A percentile compares a stretch with the other conserved stretches of the same genome.
These are phyloP conservation scores for Epirrhoe tristata DNA, from an alignment of 2,888 invertebrate species.

Conservation along the genomic window DNA sequence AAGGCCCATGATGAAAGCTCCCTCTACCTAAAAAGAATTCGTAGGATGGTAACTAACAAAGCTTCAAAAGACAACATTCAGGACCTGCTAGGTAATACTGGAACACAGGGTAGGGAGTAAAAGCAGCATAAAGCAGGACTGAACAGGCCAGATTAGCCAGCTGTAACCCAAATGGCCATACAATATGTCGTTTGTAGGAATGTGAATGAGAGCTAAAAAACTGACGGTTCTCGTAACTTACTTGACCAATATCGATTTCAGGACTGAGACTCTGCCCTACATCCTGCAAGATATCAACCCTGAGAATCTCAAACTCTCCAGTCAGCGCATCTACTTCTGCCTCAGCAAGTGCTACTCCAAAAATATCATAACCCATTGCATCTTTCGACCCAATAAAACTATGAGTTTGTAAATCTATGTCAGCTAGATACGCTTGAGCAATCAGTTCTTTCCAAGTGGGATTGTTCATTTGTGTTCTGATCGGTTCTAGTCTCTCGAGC, in stretches of 20 bases:
- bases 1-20: slow-evolving; percentile 87
- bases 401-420: slow-evolving; percentile 62
- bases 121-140: no score
- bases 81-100: no score
- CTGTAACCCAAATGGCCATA: no score
- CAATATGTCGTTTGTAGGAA: no score
- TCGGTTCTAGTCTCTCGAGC: slow-evolving; percentile 71
- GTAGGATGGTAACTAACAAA: not conserved
- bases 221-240: slow-evolving; percentile 62
- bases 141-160: no score
- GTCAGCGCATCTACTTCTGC: slow-evolving; percentile 90
- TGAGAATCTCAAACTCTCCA: slow-evolving; percentile 85
- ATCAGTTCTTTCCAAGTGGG: slow-evolving; percentile 82
- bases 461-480: slow-evolving; percentile 63
- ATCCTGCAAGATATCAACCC: slow-evolving; percentile 88
- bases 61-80: no score
- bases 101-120: no score
- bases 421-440: slow-evolving; percentile 64
- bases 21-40: slow-evolving; percentile 76
- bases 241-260: slow-evolving; percentile 87
- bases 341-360: slow-evolving; percentile 86
- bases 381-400: slow-evolving; percentile 51
- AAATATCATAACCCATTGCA: slow-evolving; percentile 61
- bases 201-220: no score
- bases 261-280: slow-evolving; percentile 88